phyloP scores from a whole-genome alignment of 2,113 vertebrate species.

The Cyprinus carpio region DNA sequence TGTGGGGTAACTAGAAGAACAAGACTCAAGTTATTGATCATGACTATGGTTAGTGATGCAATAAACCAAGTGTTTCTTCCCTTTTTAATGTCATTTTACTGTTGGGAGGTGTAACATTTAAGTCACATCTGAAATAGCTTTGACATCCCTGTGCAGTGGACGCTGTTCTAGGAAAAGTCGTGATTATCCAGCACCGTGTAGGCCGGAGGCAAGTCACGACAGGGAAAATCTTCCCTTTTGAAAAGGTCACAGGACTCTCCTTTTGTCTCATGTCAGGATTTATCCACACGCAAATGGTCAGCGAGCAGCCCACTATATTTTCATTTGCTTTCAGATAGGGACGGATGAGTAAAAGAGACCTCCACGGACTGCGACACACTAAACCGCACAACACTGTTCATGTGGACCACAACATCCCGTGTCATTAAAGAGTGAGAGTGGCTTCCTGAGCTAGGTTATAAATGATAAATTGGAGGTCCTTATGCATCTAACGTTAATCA shows the following conservation, averaged over 20 bases:
- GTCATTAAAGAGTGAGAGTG: not conserved
- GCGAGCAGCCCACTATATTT: not conserved
- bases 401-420: conserved; percentile 32
- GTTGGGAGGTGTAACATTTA: not conserved
- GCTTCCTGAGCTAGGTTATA: conserved; percentile 22
- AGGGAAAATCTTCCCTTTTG: conserved; percentile 10
- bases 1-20: not conserved
- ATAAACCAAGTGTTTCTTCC: not conserved
- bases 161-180: conserved; percentile 8
- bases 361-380: not conserved
- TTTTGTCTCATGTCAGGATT: conserved; percentile 50
- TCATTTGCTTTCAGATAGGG: conserved; percentile 7
- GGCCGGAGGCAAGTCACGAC: not conserved
- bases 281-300: conserved; percentile 6
- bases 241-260: conserved; percentile 43
- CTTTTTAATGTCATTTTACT: not conserved
- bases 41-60: not conserved
- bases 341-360: not conserved
- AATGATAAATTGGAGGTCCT: conserved; percentile 46
- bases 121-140: not conserved
- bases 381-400: not conserved
- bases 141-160: not conserved
- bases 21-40: not conserved
- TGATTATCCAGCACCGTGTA: conserved; percentile 14
- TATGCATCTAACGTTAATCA: conserved; percentile 43